These are phyloP conservation scores for Novumbra hubbsi DNA, from an alignment of 2,797 vertebrate genomes.

Conservation along the genomic window DNA sequence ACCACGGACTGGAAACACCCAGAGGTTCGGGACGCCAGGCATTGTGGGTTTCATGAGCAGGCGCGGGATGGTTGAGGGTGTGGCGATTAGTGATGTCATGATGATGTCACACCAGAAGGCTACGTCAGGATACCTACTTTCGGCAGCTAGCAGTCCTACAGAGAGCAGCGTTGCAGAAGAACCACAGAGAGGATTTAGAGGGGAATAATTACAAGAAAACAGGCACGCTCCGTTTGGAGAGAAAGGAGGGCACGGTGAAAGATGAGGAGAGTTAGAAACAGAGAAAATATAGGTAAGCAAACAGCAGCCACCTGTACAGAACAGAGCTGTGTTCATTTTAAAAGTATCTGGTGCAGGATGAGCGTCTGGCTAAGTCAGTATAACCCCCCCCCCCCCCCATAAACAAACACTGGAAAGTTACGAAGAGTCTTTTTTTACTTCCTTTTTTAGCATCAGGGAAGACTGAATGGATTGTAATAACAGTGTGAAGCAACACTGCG, in stretches of 20 bases:
- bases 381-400: not conserved
- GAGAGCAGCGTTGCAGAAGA: conserved; percentile 86
- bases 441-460: not conserved
- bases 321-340: not conserved
- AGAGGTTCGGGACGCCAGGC: not conserved
- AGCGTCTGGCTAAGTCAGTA: not conserved
- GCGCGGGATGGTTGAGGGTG: not conserved
- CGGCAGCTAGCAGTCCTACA: conserved; percentile 98
- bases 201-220: conserved; percentile 37
- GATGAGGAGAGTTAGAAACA: not conserved
- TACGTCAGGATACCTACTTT: conserved; percentile 92
- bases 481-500: not conserved
- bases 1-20: not conserved
- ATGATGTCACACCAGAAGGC: conserved; percentile 24
- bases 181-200: not conserved
- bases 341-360: not conserved
- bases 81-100: conserved; percentile 16
- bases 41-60: not conserved
- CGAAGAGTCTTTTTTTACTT: too few relatives aligned
- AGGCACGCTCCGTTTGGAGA: conserved; percentile 24
- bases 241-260: conserved; percentile 6
- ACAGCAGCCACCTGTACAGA: not conserved
- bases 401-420: not conserved
- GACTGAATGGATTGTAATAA: not conserved
- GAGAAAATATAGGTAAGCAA: conserved; percentile 3